Conservation (phyloP, 2,113 vertebrate genomes). For the Regulus satrapa region DNA sequence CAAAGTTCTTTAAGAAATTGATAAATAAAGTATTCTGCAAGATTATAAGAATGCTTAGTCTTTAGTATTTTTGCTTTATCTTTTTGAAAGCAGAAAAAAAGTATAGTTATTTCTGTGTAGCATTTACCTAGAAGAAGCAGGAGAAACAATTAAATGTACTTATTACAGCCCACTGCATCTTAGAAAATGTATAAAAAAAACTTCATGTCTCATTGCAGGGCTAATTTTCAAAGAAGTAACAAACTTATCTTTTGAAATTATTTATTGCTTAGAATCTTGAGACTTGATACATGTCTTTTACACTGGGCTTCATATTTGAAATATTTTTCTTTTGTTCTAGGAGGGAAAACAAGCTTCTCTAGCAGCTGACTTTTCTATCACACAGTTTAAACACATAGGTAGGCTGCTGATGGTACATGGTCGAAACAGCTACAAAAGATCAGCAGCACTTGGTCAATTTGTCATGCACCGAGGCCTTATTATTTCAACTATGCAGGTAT, state of each 20-base stretch:
- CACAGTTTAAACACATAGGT: slow-evolving; percentile 92
- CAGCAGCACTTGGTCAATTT: slow-evolving; percentile 93
- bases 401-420: slow-evolving; percentile 95
- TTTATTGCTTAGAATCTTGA: not conserved
- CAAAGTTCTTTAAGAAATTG: too few species aligned
- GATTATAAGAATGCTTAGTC: not conserved
- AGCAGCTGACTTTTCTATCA: slow-evolving; percentile 96
- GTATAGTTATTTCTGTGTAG: not conserved
- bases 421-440: slow-evolving; percentile 97
- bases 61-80: not conserved
- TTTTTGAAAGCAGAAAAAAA: not conserved
- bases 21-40: not conserved
- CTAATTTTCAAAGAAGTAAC: not conserved
- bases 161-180: not conserved
- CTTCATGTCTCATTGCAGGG: not conserved
- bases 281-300: not conserved
- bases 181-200: not conserved
- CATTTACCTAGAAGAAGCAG: not conserved
- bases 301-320: not conserved
- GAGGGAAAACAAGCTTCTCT: slow-evolving; percentile 96
- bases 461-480: slow-evolving; percentile 98
- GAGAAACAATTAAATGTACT: not conserved
- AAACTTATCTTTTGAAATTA: not conserved
- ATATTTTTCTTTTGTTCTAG: slow-evolving; percentile 67
- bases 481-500: slow-evolving; percentile 98